Base-by-base conservation (phyloP, 2,113 vertebrate genomes). In the Petroica traversi region DNA sequence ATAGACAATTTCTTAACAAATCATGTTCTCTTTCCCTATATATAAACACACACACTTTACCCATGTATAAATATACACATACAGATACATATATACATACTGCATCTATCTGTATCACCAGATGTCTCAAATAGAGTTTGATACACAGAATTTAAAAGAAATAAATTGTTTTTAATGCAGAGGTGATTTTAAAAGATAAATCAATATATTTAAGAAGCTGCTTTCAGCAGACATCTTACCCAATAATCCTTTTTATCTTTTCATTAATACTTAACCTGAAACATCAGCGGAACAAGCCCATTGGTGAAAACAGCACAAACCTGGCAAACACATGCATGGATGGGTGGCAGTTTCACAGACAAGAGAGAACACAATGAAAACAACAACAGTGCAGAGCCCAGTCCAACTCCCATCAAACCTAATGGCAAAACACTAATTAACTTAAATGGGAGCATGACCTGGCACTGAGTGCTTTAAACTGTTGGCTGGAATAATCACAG, bases 301-400 rank as follows among this genome's bases (percentile, higher is more conserved):
- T 45, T 95, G 94, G 97, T 95, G 96, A 94, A 92, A 97, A 97
- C 24, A 81, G 96, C 97, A 97, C 97, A 98, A 95, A 97, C 96
- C 94, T 95, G 97, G 94, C 97, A 98, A 98, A 98, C 95, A 98
- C 98, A 98, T 98, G 98, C 98, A 98, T 97, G 97, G 91, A 92
- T 97, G 93, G 90, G 92, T 94, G 97, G 97, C 84, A 96, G 92
- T 92, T 95, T 86, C 92, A 97, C 96, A 98, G 95, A 97, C 90
- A 54, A 89, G 87, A 97, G 95, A 81, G 91, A 95, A 97, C 29
- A 79, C 76, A 89, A 90, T 97, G 97, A 88, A 92, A 85, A 95
- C 95, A 95, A 72, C 73, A 72, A 97, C 92, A 96, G 88, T 74
- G 94, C 92, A 96, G 95, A 96, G 93, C 85, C 85, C 88, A 80